Conservation (phyloP, 2,113 vertebrate genomes). For the Mohoua ochrocephala region DNA sequence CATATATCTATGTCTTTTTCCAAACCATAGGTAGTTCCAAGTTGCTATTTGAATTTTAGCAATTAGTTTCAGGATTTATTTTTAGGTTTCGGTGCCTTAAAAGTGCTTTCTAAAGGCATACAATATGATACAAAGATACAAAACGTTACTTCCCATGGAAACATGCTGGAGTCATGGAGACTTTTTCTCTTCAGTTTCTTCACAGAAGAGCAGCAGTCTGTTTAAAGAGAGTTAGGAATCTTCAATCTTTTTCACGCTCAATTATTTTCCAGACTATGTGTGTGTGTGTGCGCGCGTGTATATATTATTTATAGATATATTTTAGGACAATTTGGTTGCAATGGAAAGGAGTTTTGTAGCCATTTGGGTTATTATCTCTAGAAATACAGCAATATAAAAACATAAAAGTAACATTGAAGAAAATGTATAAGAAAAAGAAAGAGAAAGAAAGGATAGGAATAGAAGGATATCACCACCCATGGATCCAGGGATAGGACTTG, state of each 20-base stretch:
- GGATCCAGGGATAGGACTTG: not conserved
- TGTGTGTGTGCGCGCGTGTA: too few species aligned
- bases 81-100: not conserved
- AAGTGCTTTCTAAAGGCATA: not conserved
- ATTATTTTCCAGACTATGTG: not conserved
- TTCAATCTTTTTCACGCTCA: not conserved
- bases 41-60: not conserved
- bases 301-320: too few species aligned
- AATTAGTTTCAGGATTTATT: not conserved
- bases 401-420: not conserved
- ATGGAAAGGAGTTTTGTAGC: not conserved
- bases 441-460: not conserved
- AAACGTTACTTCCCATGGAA: not conserved
- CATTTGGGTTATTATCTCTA: not conserved
- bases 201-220: not conserved
- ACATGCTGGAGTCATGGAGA: not conserved
- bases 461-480: not conserved
- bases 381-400: not conserved
- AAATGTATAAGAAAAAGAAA: not conserved
- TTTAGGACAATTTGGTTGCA: not conserved
- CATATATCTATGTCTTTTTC: too few species aligned
- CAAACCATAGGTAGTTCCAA: accelerated
- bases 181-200: not conserved
- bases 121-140: not conserved
- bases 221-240: not conserved